These are phyloP conservation scores for Ia io DNA, from an alignment of 2,113 vertebrate species.

Conservation along the genomic window DNA sequence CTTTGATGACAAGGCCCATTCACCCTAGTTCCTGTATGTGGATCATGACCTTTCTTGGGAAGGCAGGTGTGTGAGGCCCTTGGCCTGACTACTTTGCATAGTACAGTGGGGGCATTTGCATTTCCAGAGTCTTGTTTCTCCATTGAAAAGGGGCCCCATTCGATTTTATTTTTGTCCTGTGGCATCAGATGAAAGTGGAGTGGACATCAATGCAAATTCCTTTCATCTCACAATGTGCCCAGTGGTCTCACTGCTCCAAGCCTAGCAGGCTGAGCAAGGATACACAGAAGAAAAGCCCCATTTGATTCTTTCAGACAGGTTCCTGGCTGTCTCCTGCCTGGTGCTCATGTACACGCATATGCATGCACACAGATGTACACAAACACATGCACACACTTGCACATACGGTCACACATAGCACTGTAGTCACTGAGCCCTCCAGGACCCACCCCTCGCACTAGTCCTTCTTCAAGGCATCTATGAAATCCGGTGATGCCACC, in stretches of 20 bases:
- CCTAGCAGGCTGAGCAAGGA: neutral
- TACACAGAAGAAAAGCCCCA: neutral
- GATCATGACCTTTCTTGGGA: conserved; percentile 54
- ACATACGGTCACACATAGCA: too few relatives aligned
- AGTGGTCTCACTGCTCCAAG: neutral
- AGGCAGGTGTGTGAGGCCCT: conserved; percentile 49
- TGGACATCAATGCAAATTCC: conserved; percentile 43
- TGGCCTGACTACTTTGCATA: conserved; percentile 46
- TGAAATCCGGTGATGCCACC: neutral
- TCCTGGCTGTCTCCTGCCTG: neutral
- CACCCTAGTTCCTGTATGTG: neutral
- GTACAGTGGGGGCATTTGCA: conserved; percentile 49
- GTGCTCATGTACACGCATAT: rapidly evolving
- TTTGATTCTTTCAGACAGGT: neutral
- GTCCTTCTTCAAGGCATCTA: neutral
- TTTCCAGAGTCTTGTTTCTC: conserved; percentile 41
- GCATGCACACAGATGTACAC: neutral
- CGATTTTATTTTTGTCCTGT: neutral
- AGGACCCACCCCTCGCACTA: neutral
- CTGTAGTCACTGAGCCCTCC: neutral
- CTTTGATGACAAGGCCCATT: conserved; percentile 56
- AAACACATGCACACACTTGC: neutral
- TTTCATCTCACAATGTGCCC: conserved; percentile 3
- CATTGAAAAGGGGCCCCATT: neutral
- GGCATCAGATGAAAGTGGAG: conserved; percentile 56